Base-by-base conservation (phyloP, 2,113 vertebrate genomes). In the Miniopterus natalensis region DNA sequence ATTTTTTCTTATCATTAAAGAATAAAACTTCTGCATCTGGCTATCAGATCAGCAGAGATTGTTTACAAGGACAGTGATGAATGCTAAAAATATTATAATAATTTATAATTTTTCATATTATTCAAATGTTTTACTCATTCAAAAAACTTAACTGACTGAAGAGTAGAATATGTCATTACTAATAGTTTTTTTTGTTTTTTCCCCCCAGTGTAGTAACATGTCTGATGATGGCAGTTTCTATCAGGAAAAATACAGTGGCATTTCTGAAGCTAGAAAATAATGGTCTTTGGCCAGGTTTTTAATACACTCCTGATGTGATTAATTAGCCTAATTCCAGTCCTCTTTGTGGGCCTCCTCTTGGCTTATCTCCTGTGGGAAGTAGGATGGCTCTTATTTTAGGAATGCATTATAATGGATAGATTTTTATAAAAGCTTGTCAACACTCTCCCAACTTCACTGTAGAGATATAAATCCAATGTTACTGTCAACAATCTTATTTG, bases 301-400 rank as follows among this genome's bases (percentile, higher is more conserved):
- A 75, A 45, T 42, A 59, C 14, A 45, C 6, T 81, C 21, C 51
- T 63, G 31, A 79, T 84, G 31, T 68, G 31, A 66, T 84, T 80
- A 92, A 78, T 81, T 84, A 61, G 40, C 23, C 51, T 80, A 36
- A 90, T 90, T 92, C 74, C 49, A 92, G 29, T 71, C 55, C 17
- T 86, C n/a, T 36, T 25, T 42, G 3, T 55, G 29, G 36, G 27
- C 11, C 13, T n/a, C 6, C 40, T 88, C 31, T 93, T 84, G 70
- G 23, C 51, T 87, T 71, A 61, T 68, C 17, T 86, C 47, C 27
- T 74, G 29, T 7, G 40, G 53, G 51, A 94, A 79, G 23, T 74
- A 21, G 13, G 18, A 71, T 80, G 7, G 1, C 36, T 55, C 68
- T 79, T 87, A 90, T 87, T 83, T 80, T 79, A 75, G 5, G 25